Evolutionary conservation across 2,888 invertebrate species (phyloP), one percentile per base, ranked within the genome.

Genomic region (Oscheius onirici): DNA sequence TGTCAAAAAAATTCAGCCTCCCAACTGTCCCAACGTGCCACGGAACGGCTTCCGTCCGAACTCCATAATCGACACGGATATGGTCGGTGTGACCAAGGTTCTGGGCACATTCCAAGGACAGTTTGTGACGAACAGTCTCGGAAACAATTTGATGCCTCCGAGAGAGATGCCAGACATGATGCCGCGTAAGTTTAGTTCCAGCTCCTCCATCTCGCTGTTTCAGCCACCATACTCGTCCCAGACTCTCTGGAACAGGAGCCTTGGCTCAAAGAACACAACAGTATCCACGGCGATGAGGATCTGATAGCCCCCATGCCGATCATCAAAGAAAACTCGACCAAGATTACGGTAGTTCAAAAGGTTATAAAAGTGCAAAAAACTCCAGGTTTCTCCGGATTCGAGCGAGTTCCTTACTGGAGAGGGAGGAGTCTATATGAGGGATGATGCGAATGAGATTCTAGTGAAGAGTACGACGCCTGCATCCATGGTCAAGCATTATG

Each of bases 21-120:
- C 82, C 1, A 79, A 78, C 71, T 82, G 82, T 54, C 80, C 80
- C 11, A 44, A 40, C 13, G 66, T 76, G 11, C 58, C 60, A 15
- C 61, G 71, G 28, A 20, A 60, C 15, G 76, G 74, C n/a, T 79
- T 76, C 70, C 54, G 66, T 11, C 76, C 79, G 2, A 55, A 69
- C 24, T 73, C 77, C 15, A 54, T 68, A 3, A 41, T 74, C 43
- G 44, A 73, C 26, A 22, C 61, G 20, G 71, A 60, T 41, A 67
- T 66, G 54, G 60, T 73, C 24, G 41, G 20, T 52, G 44, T 49
- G 5, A 57, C 55, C 2, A 61, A 70, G 43, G 52, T 70, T 3
- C 17, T 70, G 24, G 61, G 61, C 13, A 70, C 61, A 0, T 70
- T 70, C 63, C 51, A 70, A 34, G 70, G 70, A 1, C 41, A 20